These are phyloP conservation scores for Pseudomugil tenellus DNA, from an alignment of 2,797 vertebrate genomes.

Conservation along the genomic window DNA sequence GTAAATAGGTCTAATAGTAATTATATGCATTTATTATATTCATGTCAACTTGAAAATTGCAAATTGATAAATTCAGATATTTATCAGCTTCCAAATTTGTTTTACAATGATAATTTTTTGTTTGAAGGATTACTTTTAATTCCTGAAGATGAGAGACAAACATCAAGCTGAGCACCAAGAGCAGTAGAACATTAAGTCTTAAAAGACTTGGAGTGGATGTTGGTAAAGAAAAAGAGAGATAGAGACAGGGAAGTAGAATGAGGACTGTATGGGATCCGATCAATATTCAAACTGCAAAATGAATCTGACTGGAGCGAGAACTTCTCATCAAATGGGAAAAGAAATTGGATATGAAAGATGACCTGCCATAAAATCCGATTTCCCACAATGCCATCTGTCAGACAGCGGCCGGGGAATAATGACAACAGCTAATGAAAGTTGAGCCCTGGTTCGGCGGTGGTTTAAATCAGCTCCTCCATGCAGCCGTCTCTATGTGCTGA, in stretches of 20 bases:
- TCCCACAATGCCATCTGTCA: slow-evolving; percentile 86
- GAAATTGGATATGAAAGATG: slow-evolving; percentile 87
- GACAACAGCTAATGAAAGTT: slow-evolving; percentile 85
- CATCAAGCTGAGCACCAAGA: slow-evolving; percentile 55
- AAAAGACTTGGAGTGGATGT: slow-evolving; percentile 60
- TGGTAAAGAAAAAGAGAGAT: slow-evolving; percentile 35
- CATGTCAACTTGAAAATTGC: slow-evolving; percentile 58
- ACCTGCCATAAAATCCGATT: slow-evolving; percentile 85
- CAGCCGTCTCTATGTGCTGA: slow-evolving; percentile 68
- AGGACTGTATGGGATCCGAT: slow-evolving; percentile 61
- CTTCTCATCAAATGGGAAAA: slow-evolving; percentile 84
- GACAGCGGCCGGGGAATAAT: slow-evolving; percentile 79
- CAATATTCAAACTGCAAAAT: slow-evolving; percentile 87
- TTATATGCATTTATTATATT: slow-evolving; percentile 64
- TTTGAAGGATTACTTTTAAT: slow-evolving; percentile 52
- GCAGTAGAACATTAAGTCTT: slow-evolving; percentile 70
- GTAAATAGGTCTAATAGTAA: slow-evolving; percentile 68
- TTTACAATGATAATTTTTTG: slow-evolving; percentile 57
- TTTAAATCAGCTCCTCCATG: slow-evolving; percentile 79
- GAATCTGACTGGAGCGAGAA: slow-evolving; percentile 84
- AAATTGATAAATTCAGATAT: slow-evolving; percentile 65
- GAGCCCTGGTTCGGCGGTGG: slow-evolving; percentile 75
- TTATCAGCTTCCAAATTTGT: slow-evolving; percentile 51
- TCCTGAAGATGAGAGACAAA: slow-evolving; percentile 48
- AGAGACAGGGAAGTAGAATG: slow-evolving; percentile 18